Base-by-base conservation (phyloP, 2,113 vertebrate species). In the Cyphomyrus plagiostoma region DNA sequence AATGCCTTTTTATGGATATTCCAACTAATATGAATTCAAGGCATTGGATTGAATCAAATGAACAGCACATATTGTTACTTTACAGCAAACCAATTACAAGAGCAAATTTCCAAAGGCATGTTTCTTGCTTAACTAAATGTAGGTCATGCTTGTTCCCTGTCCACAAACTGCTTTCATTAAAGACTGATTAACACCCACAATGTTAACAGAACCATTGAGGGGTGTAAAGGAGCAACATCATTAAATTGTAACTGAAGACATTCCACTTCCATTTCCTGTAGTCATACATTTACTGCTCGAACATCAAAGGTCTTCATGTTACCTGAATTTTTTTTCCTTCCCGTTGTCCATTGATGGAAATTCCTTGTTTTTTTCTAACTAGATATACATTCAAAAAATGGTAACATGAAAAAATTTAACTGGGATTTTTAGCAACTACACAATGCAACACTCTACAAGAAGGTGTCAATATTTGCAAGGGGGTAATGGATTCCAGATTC, bases 21-120 rank as follows among this genome's bases (percentile, higher is more conserved):
- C 94, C 95, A 95, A 95, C 96, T 96, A 95, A 96, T 96, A 93
- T 94, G 95, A 96, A 93, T 95, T 95, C 96, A 96, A 94, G 95
- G 95, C 95, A 95, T 96, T 96, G 95, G 96, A 96, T 96, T 95
- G 95, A 93, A 93, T 90, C 95, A 96, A 96, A 96, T 96, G 95
- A 96, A 95, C 94, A 94, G 93, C 92, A 87, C 96, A 96, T 95
- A 96, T 96, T 95, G 94, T 96, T 92, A 91, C 93, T 96, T 96
- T 96, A 96, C 93, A 93, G 95, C 92, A 90, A 92, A 90, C 92
- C 93, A 93, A 96, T 95, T 96, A 95, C 92, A 93, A 93, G 94
- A 92, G 92, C 74, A 92, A 92, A 93, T 93, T 94, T 95, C 96
- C 95, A 96, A 96, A 94, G 95, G 95, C 94, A 94, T 93, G 89